These are phyloP conservation scores for Eilema sororculum DNA, from an alignment of 2,888 invertebrate species.

Conservation along the genomic window DNA sequence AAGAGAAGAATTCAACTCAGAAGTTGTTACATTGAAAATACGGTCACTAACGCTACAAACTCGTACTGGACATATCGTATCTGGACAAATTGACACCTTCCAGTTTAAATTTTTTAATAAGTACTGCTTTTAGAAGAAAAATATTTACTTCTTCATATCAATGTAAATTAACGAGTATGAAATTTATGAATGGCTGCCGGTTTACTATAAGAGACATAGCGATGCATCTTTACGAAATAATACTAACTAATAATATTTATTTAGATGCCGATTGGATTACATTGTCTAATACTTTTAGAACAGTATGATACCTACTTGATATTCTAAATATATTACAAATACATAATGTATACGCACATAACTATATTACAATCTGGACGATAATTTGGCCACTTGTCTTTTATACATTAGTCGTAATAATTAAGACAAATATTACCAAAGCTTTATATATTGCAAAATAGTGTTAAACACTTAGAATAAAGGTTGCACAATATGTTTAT, in stretches of 20 bases:
- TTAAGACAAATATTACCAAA: slow-evolving; percentile 65
- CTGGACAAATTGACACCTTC: not conserved
- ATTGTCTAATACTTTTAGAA: slow-evolving; percentile 33
- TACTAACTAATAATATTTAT: slow-evolving; percentile 19
- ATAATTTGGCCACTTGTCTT: slow-evolving; percentile 85
- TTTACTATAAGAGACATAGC: not conserved
- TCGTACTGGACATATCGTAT: not conserved
- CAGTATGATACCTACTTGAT: slow-evolving; percentile 35
- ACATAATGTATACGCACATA: slow-evolving; percentile 37
- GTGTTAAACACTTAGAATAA: slow-evolving; percentile 50
- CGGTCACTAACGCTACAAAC: not conserved
- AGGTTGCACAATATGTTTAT: slow-evolving; percentile 13
- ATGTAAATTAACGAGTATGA: not conserved
- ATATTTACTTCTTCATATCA: not conserved
- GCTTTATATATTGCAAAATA: slow-evolving; percentile 61
- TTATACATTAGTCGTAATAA: slow-evolving; percentile 67
- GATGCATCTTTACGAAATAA: slow-evolving; percentile 5
- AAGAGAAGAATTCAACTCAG: not conserved
- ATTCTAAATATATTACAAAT: slow-evolving; percentile 36
- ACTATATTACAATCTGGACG: slow-evolving; percentile 69
- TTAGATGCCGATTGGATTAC: slow-evolving; percentile 21
- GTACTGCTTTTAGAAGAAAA: not conserved
- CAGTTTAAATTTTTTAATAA: not conserved
- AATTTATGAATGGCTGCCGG: not conserved
- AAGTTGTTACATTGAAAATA: not conserved